Base-by-base conservation (phyloP, 1,140 invertebrate species). In the Pseudoatta argentina region DNA sequence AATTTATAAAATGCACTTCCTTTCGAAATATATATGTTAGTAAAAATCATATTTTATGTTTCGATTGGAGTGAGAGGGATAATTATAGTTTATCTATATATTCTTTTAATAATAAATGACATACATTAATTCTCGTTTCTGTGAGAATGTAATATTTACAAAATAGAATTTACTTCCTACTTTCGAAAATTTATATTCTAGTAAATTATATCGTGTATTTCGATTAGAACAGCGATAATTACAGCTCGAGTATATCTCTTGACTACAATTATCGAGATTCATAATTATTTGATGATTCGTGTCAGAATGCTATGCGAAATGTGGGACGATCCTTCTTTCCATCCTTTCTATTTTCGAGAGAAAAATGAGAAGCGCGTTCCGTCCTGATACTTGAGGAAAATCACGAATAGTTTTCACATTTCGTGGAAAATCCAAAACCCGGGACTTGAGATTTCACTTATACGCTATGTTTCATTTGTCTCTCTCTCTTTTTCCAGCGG, bases 331-430 rank as follows among this genome's bases (percentile, higher is more conserved):
- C 24, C 55, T n/a, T 51, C 18, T 61, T 27, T 48, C 48, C 18
- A 86, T 89, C 85, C 78, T 90, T 87, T 90, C 89, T 72, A 87
- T 53, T 69, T 76, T 63, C 83, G 81, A 77, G 57, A 39, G 67
- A 76, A 89, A 89, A 88, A 44, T 51, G 63, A 48, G 55, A n/a
- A 48, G 24, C 71, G 71, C 88, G 94, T 94, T 94, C 91, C 93
- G 94, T 93, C 91, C 94, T 94, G 86, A 94, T 94, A 94, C 85
- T 24, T 88, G 91, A 93, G 91, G 94, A 94, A 94, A 94, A 93
- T 93, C 82, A 10, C 67, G 77, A 67, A 66, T 75, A 24, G 71
- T 90, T 88, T 90, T 82, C 81, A 57, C 57, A 69, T 79, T 73
- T 59, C 64, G 59, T 76, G 81, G 55, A 88, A 87, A 89, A 73